Percentiles rank a stretch among this genome's conserved stretches.
These are phyloP conservation scores for Teinopalpus imperialis DNA, from an alignment of 2,888 invertebrate genomes.

Conservation along the genomic window DNA sequence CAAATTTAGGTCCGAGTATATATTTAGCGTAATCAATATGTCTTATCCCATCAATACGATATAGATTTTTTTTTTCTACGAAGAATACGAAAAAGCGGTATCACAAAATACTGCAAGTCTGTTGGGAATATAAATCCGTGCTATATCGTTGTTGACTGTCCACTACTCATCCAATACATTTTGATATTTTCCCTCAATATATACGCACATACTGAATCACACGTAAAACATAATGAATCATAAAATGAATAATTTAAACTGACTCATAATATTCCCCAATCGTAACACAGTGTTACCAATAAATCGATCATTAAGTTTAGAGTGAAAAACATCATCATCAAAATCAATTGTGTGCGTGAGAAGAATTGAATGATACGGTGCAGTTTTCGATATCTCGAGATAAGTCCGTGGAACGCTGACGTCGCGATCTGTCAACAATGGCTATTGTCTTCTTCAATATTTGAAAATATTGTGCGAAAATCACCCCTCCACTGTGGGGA, in stretches of 20 bases:
- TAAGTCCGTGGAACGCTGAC: slow-evolving; percentile 53
- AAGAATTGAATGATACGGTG: slow-evolving; percentile 51
- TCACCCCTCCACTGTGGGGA: slow-evolving; percentile 3
- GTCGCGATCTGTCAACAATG: slow-evolving; percentile 62
- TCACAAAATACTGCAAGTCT: too few relatives aligned
- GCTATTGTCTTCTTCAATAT: slow-evolving; percentile 62
- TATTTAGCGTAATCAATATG: too few relatives aligned
- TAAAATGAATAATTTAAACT: slow-evolving; percentile 6
- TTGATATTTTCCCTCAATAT: too few relatives aligned
- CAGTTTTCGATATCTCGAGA: slow-evolving; percentile 50
- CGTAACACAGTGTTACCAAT: slow-evolving; percentile 16
- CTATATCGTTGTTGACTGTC: too few relatives aligned
- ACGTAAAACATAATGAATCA: slow-evolving; percentile 17
- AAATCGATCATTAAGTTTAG: slow-evolving; percentile 20
- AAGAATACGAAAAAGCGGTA: too few relatives aligned
- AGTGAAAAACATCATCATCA: slow-evolving; percentile 37
- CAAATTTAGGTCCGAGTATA: too few relatives aligned
- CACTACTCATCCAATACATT: too few relatives aligned
- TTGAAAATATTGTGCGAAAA: slow-evolving; percentile 59
- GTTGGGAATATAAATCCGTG: too few relatives aligned
- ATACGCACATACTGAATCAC: slow-evolving; percentile 18
- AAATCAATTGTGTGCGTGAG: slow-evolving; percentile 51
- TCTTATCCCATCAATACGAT: too few relatives aligned
- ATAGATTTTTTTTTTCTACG: too few relatives aligned
- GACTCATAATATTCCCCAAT: slow-evolving; percentile 28